Conservation (phyloP, 2,888 invertebrate species). For the Brenthis ino region DNA sequence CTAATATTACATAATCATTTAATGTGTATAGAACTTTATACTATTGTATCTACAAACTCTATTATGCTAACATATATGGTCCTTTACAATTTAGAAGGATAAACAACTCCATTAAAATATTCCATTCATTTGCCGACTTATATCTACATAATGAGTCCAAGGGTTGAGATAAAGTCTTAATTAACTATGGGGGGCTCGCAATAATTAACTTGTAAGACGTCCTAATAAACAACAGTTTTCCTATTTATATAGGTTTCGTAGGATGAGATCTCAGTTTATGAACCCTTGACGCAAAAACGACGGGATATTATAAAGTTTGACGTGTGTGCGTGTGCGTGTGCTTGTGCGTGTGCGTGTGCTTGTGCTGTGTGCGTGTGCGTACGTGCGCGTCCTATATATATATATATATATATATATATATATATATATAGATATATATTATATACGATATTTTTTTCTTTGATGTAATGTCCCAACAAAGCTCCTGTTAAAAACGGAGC, state of each 20-base stretch:
- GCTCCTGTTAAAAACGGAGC: too few species aligned
- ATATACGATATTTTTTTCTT: too few species aligned
- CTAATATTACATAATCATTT: slow-evolving; percentile 21
- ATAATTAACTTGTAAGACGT: slow-evolving; percentile 34
- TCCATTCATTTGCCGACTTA: slow-evolving; percentile 15
- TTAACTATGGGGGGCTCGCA: slow-evolving; percentile 36
- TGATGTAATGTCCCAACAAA: too few species aligned
- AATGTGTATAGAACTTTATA: slow-evolving; percentile 12
- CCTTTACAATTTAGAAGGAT: neutral
- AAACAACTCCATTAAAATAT: slow-evolving; percentile 20
- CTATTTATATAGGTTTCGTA: slow-evolving; percentile 2
- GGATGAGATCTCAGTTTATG: neutral
- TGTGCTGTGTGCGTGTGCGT: too few species aligned
- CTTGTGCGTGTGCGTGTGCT: too few species aligned
- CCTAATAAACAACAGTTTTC: slow-evolving; percentile 16
- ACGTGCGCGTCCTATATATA: too few species aligned
- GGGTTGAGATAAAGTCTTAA: slow-evolving; percentile 38
- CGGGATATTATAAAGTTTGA: too few species aligned
- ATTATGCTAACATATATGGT: neutral
- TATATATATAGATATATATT: too few species aligned
- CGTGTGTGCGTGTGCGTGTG: too few species aligned
- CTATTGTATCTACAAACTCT: neutral
- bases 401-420: too few species aligned
- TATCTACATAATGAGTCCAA: slow-evolving; percentile 17
- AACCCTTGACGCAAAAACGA: too few species aligned